These are phyloP conservation scores for Leptinotarsa rubiginosa DNA, from an alignment of 2,888 invertebrate species.

Conservation along the genomic window DNA sequence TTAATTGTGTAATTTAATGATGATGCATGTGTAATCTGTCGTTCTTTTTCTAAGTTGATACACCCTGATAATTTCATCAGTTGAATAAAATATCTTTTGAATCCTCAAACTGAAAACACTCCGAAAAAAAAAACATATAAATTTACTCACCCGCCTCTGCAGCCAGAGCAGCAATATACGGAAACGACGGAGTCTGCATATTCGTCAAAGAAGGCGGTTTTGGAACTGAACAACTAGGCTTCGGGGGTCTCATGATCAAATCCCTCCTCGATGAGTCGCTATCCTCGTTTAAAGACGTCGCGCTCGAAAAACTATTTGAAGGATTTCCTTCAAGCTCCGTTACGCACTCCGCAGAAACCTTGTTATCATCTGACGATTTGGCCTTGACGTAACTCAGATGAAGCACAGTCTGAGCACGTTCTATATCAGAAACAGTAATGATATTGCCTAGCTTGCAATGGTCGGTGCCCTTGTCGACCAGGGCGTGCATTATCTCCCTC, in stretches of 20 bases:
- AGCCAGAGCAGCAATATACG: conserved; percentile 38
- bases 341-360: neutral
- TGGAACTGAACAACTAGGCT: conserved; percentile 40
- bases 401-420: conserved; percentile 67
- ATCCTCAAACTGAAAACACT: no score
- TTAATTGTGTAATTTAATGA: no score
- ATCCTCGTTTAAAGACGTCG: conserved; percentile 5
- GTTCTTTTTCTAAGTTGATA: no score
- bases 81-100: no score
- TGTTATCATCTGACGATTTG: conserved; percentile 57
- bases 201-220: conserved; percentile 58
- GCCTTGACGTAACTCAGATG: conserved; percentile 63
- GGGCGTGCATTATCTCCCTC: conserved; percentile 62
- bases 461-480: conserved; percentile 66
- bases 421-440: conserved; percentile 66
- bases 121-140: neutral
- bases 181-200: conserved; percentile 49
- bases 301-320: conserved; percentile 30
- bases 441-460: conserved; percentile 66
- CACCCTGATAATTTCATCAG: no score
- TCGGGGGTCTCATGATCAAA: conserved; percentile 27
- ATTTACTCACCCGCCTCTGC: conserved; percentile 36
- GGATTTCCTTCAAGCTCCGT: conserved; percentile 21
- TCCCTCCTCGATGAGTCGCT: conserved; percentile 28
- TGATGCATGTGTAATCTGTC: no score